Percentiles rank a stretch among this genome's conserved stretches.
phyloP scores from a whole-genome alignment of 2,797 vertebrate genomes.

The Tapirus indicus region DNA sequence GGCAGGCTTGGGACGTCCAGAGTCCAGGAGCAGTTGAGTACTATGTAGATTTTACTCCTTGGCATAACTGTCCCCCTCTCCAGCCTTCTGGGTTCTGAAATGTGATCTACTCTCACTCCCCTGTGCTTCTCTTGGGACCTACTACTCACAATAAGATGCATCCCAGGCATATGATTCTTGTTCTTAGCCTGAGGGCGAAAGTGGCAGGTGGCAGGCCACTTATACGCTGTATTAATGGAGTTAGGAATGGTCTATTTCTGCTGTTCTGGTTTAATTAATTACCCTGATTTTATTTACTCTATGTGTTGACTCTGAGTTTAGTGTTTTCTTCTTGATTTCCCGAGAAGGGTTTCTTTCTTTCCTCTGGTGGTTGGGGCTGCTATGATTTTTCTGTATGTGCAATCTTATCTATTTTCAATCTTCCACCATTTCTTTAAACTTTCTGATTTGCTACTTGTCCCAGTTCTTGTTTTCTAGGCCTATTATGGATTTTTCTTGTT shows the following conservation, averaged over 20 bases:
- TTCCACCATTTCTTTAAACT: constrained; percentile 39
- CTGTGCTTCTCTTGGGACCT: background rate
- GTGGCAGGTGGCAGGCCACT: background rate
- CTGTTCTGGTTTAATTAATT: background rate
- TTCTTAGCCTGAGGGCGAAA: background rate
- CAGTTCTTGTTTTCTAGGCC: constrained; percentile 23
- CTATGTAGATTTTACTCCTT: background rate
- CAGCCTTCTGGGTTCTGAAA: background rate
- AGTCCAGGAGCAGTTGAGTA: background rate
- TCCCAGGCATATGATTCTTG: background rate
- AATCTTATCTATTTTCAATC: background rate
- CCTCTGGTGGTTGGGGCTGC: background rate
- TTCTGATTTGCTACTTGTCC: background rate
- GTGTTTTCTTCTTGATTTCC: constrained; percentile 42
- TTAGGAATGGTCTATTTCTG: background rate
- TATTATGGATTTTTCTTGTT: background rate
- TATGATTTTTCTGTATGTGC: background rate
- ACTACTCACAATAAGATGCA: background rate
- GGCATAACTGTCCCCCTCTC: background rate
- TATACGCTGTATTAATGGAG: background rate
- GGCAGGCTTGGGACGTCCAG: background rate
- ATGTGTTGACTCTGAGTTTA: background rate
- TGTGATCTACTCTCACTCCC: background rate
- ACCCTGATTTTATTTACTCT: background rate
- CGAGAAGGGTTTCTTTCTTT: background rate